These are phyloP conservation scores for Hypselothyrea guttata DNA, from an alignment of 2,888 invertebrate species.

Conservation along the genomic window DNA sequence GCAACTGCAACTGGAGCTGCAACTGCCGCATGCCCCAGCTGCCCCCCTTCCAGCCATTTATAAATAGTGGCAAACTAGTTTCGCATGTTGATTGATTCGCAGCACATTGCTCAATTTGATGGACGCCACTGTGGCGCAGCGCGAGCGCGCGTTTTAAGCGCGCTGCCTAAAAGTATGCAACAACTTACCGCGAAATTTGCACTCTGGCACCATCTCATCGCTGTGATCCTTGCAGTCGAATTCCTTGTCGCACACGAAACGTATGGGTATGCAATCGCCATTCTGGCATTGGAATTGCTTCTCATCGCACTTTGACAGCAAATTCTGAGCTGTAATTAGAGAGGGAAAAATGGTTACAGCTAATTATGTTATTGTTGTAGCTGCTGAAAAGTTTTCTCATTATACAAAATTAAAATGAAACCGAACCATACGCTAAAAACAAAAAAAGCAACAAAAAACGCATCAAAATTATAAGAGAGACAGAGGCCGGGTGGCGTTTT, in stretches of 20 bases:
- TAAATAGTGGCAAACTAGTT: conserved; percentile 55
- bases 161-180: conserved; percentile 56
- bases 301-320: conserved; percentile 76
- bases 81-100: conserved; percentile 47
- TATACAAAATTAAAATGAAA: conserved; percentile 42
- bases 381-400: conserved; percentile 66
- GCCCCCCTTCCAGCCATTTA: conserved; percentile 10
- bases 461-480: conserved; percentile 10
- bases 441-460: conserved; percentile 28
- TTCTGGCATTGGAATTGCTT: conserved; percentile 90
- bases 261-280: conserved; percentile 89
- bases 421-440: conserved; percentile 1
- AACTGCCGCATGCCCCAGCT: conserved; percentile 4
- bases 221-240: conserved; percentile 91
- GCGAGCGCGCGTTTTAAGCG: neutral
- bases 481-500: conserved; percentile 14
- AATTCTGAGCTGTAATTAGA: conserved; percentile 68
- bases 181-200: conserved; percentile 85
- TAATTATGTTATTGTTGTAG: conserved; percentile 49
- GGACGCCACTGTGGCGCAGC: conserved; percentile 63
- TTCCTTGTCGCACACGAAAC: conserved; percentile 91
- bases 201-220: conserved; percentile 89
- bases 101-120: conserved; percentile 23
- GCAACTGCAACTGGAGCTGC: too few species aligned
- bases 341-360: conserved; percentile 59